Base-by-base conservation (phyloP, 2,797 vertebrate species). In the Pagetopsis macropterus region DNA sequence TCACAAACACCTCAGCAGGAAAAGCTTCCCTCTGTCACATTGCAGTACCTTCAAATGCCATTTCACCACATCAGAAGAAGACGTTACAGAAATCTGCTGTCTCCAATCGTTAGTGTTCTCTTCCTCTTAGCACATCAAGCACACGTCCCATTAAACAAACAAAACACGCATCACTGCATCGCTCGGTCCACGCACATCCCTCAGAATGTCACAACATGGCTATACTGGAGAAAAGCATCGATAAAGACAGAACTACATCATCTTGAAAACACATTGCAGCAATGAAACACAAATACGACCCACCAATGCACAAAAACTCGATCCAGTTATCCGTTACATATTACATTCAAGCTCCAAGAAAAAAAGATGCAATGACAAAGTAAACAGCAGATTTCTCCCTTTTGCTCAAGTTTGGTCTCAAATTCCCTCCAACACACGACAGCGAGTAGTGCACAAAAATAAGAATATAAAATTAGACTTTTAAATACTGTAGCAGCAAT, bases 401-500 rank as follows among this genome's bases (percentile, higher is more conserved):
- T 94, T 93, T 83, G 58, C 90, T 92, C 87, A 80, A 82, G 92
- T 94, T 95, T 95, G 94, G 95, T 95, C 94, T 94, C 89, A 79
- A 58, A 81, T 90, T 92, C 90, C 90, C 92, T 93, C 91, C 82
- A 87, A 92, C 73, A 90, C 87, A 94, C 87, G 76, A 94, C 88
- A 94, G 91, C 91, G 94, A 90, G 87, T 94, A 94, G 95, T 95
- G 94, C 95, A 95, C 93, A 94, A 95, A 37, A 94, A 94, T 92
- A 93, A 94, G 90, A 92, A 93, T 94, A 94, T 83, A 94, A 95
- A 94, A 94, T 93, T 93, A 94, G 91, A 94, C 90, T 92, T 94
- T 94, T 94, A 94, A 95, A 95, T 94, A 95, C 93, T 92, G 92
- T 95, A 96, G 95, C 95, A 96, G 94, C 94, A 94, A 91, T 90